These are phyloP conservation scores for Lateolabrax maculatus DNA, from an alignment of 2,797 vertebrate genomes.

Conservation along the genomic window DNA sequence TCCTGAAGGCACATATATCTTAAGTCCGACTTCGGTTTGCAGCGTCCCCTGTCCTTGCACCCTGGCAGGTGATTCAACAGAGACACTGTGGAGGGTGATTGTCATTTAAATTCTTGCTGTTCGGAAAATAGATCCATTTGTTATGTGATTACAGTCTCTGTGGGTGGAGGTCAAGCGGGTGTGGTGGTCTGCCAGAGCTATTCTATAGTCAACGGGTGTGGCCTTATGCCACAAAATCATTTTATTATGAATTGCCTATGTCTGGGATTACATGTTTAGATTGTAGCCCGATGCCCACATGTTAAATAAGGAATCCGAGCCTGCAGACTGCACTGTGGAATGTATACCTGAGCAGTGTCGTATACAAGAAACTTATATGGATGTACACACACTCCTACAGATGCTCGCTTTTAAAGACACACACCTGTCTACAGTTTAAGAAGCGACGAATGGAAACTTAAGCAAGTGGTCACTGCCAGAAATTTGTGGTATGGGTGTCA, in stretches of 20 bases:
- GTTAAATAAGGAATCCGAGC: conserved; percentile 56
- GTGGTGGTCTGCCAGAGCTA: conserved; percentile 40
- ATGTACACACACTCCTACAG: conserved; percentile 48
- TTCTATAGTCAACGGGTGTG: conserved; percentile 43
- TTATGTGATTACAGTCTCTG: conserved; percentile 55
- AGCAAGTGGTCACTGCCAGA: conserved; percentile 56
- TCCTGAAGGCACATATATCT: conserved; percentile 72
- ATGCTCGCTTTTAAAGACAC: conserved; percentile 51
- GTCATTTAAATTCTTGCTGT: conserved; percentile 60
- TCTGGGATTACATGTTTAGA: conserved; percentile 64
- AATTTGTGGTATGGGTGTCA: conserved; percentile 63
- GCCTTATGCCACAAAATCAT: conserved; percentile 59
- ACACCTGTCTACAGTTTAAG: conserved; percentile 72
- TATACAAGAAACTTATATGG: conserved; percentile 9
- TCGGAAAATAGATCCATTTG: conserved; percentile 67
- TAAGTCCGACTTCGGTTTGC: conserved; percentile 49
- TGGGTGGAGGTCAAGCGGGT: conserved; percentile 50
- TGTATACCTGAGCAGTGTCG: conserved; percentile 68
- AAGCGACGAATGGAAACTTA: conserved; percentile 60
- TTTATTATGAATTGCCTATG: conserved; percentile 50
- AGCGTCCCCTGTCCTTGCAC: conserved; percentile 57
- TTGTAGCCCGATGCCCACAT: conserved; percentile 62
- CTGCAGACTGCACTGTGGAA: conserved; percentile 48
- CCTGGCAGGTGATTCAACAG: conserved; percentile 75
- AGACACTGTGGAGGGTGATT: conserved; percentile 46